Evolutionary conservation across 2,888 invertebrate genomes (phyloP), one percentile per base, ranked within the genome.

Genomic region (Poecilus cupreus): DNA sequence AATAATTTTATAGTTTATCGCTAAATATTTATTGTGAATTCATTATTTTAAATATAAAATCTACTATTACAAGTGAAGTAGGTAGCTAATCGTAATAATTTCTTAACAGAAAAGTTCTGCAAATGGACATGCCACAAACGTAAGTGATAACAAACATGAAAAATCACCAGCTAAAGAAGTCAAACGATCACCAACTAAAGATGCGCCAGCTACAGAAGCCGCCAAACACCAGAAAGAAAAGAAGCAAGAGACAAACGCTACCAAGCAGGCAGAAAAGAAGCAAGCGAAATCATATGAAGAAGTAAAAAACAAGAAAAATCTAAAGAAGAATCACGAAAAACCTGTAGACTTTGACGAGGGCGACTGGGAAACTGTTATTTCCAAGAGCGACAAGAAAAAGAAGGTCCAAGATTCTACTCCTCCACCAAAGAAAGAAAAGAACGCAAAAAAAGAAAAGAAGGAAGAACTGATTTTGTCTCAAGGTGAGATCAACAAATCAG

Each of bases 341-440:
- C 94, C 94, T 8, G 91, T 92, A 54, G 94, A 94, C 85, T 94
- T 92, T 88, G 94, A 94, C 88, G 94, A 94, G 85, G 94, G 93
- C 57, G 92, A 93, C 72, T 95, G 95, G 95, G 93, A 95, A 89
- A 92, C 91, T 84, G 93, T 94, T 84, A 90, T 94, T 82, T 91
- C 93, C 86, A 91, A 94, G 88, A 91, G 93, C 85, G 95, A 95
- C 82, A 95, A 94, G 88, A 95, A 95, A 87, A 91, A 92, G 82
- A 94, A 94, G 88, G 91, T 92, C 82, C 92, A 92, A 75, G 92
- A 93, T 74, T 90, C 90, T 49, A 74, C 75, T 13, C 60, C 74
- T 24, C 79, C 68, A 49, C 51, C 79, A 49, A 88, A 88, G 22
- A 90, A 89, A 83, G 91, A 91, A 84, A 86, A 88, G 82, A 39